phyloP scores from a whole-genome alignment of 2,888 invertebrate species.

The Euspilapteryx auroguttella region DNA sequence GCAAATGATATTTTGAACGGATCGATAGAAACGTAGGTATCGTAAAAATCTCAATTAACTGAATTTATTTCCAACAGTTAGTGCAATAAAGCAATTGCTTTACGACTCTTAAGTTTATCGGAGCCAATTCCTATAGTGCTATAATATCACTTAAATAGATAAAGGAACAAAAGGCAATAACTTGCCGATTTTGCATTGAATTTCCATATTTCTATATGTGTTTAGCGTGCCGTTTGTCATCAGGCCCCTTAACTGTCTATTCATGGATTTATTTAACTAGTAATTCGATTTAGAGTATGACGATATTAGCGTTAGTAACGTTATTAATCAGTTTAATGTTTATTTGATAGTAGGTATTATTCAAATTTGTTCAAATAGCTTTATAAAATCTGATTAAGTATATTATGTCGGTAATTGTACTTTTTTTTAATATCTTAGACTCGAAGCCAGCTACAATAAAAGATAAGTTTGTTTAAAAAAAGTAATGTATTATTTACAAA shows the following conservation, averaged over 20 bases:
- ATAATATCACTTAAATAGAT: slow-evolving; percentile 33
- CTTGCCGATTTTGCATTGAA: slow-evolving; percentile 35
- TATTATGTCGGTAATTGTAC: no score
- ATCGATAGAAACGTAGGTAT: slow-evolving; percentile 10
- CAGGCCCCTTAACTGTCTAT: background rate
- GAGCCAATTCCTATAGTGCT: slow-evolving; percentile 49
- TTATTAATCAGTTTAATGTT: no score
- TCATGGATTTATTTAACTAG: slow-evolving; percentile 1
- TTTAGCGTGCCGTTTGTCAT: slow-evolving; percentile 21
- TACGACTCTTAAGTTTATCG: slow-evolving; percentile 36
- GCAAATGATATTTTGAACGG: slow-evolving; percentile 1
- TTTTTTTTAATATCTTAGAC: no score
- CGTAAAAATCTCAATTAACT: slow-evolving; percentile 26
- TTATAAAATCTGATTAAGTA: no score
- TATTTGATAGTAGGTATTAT: no score
- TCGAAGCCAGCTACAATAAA: no score
- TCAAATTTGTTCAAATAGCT: no score
- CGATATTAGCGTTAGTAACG: no score
- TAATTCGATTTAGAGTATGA: no score
- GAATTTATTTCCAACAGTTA: slow-evolving; percentile 44
- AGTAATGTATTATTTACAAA: no score
- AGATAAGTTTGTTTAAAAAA: no score
- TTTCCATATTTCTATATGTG: slow-evolving; percentile 41
- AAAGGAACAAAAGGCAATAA: slow-evolving; percentile 35
- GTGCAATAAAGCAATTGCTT: slow-evolving; percentile 21